Evolutionary conservation across 2,888 invertebrate genomes (phyloP).

Genomic region (Erebia ligea): DNA sequence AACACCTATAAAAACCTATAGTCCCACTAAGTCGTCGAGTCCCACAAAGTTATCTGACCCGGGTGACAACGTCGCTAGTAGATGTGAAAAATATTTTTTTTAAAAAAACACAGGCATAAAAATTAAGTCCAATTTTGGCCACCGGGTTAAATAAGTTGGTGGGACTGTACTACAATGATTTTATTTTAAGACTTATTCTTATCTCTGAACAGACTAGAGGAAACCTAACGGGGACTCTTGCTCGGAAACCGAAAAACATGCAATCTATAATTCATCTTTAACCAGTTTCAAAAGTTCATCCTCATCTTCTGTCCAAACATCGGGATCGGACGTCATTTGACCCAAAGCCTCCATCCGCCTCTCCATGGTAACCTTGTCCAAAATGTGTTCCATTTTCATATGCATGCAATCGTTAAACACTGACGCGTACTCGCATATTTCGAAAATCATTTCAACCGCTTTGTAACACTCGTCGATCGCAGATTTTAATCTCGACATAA

Average conservation of each 20-base stretch:
- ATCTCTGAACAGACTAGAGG: neutral
- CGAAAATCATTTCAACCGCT: slow-evolving; percentile 64
- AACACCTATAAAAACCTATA: too few species aligned
- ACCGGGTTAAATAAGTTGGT: too few species aligned
- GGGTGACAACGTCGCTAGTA: too few species aligned
- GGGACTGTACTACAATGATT: too few species aligned
- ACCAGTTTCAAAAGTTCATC: slow-evolving; percentile 67
- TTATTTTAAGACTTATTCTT: neutral
- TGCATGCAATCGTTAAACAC: slow-evolving; percentile 79
- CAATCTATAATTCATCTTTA: slow-evolving; percentile 62
- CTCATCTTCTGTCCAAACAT: slow-evolving; percentile 69
- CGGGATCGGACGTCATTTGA: slow-evolving; percentile 63
- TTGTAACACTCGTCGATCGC: slow-evolving; percentile 63
- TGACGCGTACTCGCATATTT: slow-evolving; percentile 74
- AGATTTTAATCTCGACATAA: slow-evolving; percentile 57
- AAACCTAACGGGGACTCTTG: neutral
- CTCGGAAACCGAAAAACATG: neutral
- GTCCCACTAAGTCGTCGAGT: too few species aligned
- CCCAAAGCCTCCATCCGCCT: slow-evolving; percentile 72
- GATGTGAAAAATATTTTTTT: too few species aligned
- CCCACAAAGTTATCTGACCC: too few species aligned
- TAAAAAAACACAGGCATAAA: too few species aligned
- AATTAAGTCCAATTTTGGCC: too few species aligned
- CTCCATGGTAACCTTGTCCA: slow-evolving; percentile 73
- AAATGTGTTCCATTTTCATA: slow-evolving; percentile 75